Base-by-base conservation (phyloP, 2,888 invertebrate species). In the Aromia moschata region DNA sequence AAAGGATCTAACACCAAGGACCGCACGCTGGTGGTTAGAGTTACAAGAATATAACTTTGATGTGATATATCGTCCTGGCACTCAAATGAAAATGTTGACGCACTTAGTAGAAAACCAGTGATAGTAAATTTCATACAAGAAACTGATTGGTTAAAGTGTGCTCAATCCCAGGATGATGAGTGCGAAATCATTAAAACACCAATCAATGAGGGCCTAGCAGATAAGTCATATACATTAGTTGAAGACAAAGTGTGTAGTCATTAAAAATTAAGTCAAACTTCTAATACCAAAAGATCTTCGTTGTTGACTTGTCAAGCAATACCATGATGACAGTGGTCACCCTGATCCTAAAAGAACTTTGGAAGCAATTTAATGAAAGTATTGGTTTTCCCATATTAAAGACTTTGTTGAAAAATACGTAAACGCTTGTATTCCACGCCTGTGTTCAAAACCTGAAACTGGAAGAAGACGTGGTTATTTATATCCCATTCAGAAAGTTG, bases 1-100 rank as follows among this genome's bases (percentile, higher is more conserved):
- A 41, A 33, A 53, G n/a, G 62, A 64, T 37, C 30, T 63, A 16
- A 25, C 55, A 33, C 60, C 64, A 10, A 56, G 62, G 20, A 57
- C 63, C 7, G 70, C 64, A 3, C 47, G 74, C 17, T 74, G 76
- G 74, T 73, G 74, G 64, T 14, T 74, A 2, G 45, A 15, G 15
- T 45, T 70, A 1, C 70, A 68, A 31, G 74, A 75, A 25, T 75
- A 68, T 52, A 61, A 63, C 2, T 74, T 72, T 40, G 49, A 40
- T 1, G 59, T 76, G 0, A 46, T 65, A 17, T 68, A 74, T 44
- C 56, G 71, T 14, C 67, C 72, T 2, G 73, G 72, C 0, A 56
- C 51, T 1, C 58, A 55, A 38, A 74, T 74, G 72, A 40, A 7
- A 74, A 75, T 64, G 74, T 65, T 4, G 71, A 71, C 49, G 63